These are phyloP conservation scores for Augochlorella aurata DNA, from an alignment of 2,888 invertebrate species.

Conservation along the genomic window DNA sequence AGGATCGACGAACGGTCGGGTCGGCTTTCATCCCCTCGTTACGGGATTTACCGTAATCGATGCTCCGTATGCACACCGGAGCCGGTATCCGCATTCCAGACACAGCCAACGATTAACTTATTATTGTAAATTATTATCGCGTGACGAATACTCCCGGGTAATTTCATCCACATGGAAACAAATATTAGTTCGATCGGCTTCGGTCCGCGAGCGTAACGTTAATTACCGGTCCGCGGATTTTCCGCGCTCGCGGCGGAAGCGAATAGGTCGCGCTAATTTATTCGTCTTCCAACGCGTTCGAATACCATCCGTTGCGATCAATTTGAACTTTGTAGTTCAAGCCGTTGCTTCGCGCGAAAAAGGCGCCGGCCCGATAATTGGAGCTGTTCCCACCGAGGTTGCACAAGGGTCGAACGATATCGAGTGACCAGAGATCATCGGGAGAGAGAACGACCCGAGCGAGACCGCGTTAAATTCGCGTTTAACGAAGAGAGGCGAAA, in stretches of 20 bases:
- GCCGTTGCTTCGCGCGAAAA: too few relatives aligned
- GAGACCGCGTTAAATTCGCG: background rate
- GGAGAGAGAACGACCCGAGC: too few relatives aligned
- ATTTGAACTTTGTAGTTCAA: too few relatives aligned
- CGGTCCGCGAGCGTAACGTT: background rate
- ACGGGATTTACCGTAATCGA: constrained; percentile 56
- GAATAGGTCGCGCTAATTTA: too few relatives aligned
- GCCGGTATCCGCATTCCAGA: constrained; percentile 36
- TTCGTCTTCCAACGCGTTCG: too few relatives aligned
- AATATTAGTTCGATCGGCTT: background rate
- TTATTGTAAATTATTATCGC: constrained; percentile 19
- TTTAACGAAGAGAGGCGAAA: background rate
- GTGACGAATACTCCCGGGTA: background rate
- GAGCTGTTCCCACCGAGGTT: background rate
- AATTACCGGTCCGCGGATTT: background rate
- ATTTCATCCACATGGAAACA: background rate
- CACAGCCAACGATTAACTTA: constrained; percentile 36
- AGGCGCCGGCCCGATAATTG: too few relatives aligned
- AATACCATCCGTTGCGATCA: too few relatives aligned
- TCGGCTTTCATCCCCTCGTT: constrained; percentile 44
- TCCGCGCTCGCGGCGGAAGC: too few relatives aligned
- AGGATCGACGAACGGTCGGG: constrained; percentile 48
- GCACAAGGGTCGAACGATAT: too few relatives aligned
- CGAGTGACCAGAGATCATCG: too few relatives aligned
- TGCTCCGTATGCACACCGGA: constrained; percentile 30